phyloP scores from a whole-genome alignment of 1,140 invertebrate species.

The Drosophila santomea region DNA sequence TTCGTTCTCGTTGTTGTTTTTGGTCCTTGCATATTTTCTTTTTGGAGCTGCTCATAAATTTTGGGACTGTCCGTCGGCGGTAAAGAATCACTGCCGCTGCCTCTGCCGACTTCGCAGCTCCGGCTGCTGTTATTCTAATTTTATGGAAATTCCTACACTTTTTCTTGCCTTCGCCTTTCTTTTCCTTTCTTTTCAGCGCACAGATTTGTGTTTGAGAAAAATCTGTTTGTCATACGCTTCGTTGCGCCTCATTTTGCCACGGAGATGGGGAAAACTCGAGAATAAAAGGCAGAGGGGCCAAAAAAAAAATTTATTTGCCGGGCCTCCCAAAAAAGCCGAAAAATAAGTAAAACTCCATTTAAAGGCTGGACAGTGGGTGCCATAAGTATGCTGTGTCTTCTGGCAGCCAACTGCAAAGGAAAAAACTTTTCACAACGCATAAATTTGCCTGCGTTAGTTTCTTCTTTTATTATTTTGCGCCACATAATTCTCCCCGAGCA shows the following conservation, averaged over 20 bases:
- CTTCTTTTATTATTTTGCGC: conserved; percentile 55
- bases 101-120: conserved; percentile 22
- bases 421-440: conserved; percentile 79
- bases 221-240: conserved; percentile 83
- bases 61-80: conserved; percentile 59
- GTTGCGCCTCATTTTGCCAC: conserved; percentile 81
- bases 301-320: conserved; percentile 65
- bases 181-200: conserved; percentile 74
- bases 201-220: conserved; percentile 83
- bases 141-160: conserved; percentile 83
- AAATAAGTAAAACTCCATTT: conserved; percentile 45
- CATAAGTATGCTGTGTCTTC: conserved; percentile 34
- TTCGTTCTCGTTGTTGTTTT: conserved; percentile 31
- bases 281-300: conserved; percentile 6
- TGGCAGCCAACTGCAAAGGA: conserved; percentile 20
- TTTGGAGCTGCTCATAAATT: conserved; percentile 77
- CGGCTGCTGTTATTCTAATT: conserved; percentile 81
- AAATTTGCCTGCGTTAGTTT: conserved; percentile 78
- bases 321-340: conserved; percentile 34
- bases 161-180: conserved; percentile 59
- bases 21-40: conserved; percentile 59
- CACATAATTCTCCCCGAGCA: conserved; percentile 71
- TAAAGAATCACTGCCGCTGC: conserved; percentile 75
- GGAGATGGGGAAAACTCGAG: conserved; percentile 21
- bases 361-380: conserved; percentile 70